Base-by-base conservation (phyloP, 2,113 vertebrate genomes). In the Equus quagga region DNA sequence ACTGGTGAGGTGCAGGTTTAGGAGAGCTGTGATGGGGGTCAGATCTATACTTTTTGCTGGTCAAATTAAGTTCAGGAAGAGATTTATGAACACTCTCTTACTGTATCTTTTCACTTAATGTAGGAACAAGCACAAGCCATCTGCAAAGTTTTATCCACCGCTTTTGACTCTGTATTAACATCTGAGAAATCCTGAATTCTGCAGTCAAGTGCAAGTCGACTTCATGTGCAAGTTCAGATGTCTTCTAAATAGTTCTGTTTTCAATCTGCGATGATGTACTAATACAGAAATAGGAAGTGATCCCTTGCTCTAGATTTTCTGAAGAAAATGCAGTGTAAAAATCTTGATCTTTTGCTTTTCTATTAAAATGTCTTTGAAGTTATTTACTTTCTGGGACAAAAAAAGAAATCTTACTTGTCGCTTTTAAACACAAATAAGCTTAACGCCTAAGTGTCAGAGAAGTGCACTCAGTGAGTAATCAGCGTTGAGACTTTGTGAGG, bases 61-160 rank as follows among this genome's bases (percentile, higher is more conserved):
- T 19, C 72, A 56, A 0, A 5, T 28, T 0, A 44, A n/a, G n/a
- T 33, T 24, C 31, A 13, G 41, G 83, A 26, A 11, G 23, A 49
- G 56, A 51, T 1, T 2, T 0, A 9, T 6, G 4, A 58, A 8
- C 51, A 54, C 49, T 15, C 12, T 49, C 62, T 92, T 2, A 17
- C 56, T 2, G 0, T 26, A 23, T 72, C 73, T 69, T 89, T 65
- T 89, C 93, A n/a, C n/a, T 14, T 56, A 18, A 72, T 92, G 41
- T 97, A 99, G 99, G 99, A 99, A 81, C 99, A 99, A 98, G 99
- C 99, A 96, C 99, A 99, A 98, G 99, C 99, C 33, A 99, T 99
- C 98, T 99, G 99, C 99, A 99, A 99, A 98, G 99, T 99, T 64
- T 98, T 99, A 85, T 99, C 99, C 2, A 98, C 99, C 12, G 99